Percentiles rank a stretch among this genome's conserved stretches.
Evolutionary conservation across 1,140 invertebrate genomes (phyloP).

Genomic region (Probaryconus sp.): DNA sequence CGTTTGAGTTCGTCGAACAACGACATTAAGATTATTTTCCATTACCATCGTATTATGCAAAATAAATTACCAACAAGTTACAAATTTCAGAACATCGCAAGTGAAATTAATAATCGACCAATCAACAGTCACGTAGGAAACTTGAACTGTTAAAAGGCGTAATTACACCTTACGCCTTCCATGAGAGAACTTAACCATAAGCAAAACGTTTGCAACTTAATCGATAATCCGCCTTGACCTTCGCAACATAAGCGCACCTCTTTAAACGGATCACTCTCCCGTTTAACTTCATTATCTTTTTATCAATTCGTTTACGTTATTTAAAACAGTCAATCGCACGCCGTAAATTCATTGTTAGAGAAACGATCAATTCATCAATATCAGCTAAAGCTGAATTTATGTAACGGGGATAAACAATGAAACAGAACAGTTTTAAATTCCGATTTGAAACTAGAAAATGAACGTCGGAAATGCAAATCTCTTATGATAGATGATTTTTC

Average conservation of each 20-base stretch:
- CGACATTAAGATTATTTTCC: no score
- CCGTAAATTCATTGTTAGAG: constrained; percentile 5
- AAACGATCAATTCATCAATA: constrained; percentile 10
- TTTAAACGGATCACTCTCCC: constrained; percentile 48
- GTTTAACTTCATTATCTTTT: constrained; percentile 45
- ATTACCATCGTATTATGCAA: no score
- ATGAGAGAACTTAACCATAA: constrained; percentile 39
- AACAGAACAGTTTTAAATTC: constrained; percentile 11
- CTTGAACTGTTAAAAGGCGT: constrained; percentile 8
- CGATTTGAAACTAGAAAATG: constrained; percentile 19
- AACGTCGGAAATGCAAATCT: no score
- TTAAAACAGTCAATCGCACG: constrained; percentile 24
- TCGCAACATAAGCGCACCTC: constrained; percentile 56
- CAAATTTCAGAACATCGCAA: neutral
- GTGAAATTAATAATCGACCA: constrained; percentile 1
- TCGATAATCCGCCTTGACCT: constrained; percentile 70
- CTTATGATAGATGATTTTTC: no score
- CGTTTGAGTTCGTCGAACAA: no score
- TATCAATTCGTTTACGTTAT: constrained; percentile 40
- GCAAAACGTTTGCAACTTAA: constrained; percentile 43
- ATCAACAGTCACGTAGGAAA: constrained; percentile 3
- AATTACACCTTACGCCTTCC: constrained; percentile 13
- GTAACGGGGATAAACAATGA: constrained; percentile 14
- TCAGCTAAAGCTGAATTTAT: constrained; percentile 18
- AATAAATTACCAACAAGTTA: no score